phyloP scores from a whole-genome alignment of 2,888 invertebrate genomes.

The Sminthurinus aureus region DNA sequence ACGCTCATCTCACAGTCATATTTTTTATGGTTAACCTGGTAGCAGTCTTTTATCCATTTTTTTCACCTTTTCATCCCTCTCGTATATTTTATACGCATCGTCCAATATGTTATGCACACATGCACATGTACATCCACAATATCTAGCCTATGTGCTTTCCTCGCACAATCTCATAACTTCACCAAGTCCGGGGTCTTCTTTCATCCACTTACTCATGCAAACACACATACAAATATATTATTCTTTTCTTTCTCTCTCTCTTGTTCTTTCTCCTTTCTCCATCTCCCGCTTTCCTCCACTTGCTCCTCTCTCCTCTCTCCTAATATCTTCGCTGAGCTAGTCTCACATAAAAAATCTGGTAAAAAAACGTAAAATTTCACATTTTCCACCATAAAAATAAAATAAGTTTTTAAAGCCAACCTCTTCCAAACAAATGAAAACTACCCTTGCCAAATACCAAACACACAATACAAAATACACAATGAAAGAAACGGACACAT shows the following conservation, averaged over 20 bases:
- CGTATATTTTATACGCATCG: conserved; percentile 31
- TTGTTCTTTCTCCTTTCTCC: conserved; percentile 8
- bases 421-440: conserved; percentile 13
- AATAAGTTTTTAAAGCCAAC: neutral
- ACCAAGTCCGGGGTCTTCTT: neutral
- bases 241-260: conserved; percentile 13
- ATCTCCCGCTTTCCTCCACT: neutral
- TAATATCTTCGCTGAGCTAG: conserved; percentile 39
- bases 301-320: conserved; percentile 18
- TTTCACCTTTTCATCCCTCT: conserved; percentile 29
- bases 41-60: conserved; percentile 37
- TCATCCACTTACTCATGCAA: neutral
- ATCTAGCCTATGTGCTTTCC: neutral
- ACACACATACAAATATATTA: neutral
- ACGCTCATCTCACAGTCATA: conserved; percentile 46
- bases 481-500: neutral
- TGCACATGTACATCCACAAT: too few relatives aligned
- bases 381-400: conserved; percentile 43
- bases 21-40: conserved; percentile 43
- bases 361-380: conserved; percentile 40
- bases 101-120: conserved; percentile 9
- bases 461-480: neutral
- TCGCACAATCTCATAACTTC: conserved; percentile 33
- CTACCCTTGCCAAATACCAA: neutral
- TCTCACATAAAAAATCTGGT: conserved; percentile 37